These are phyloP conservation scores for Penaeus vannamei DNA, from an alignment of 1,140 invertebrate genomes.

Conservation along the genomic window DNA sequence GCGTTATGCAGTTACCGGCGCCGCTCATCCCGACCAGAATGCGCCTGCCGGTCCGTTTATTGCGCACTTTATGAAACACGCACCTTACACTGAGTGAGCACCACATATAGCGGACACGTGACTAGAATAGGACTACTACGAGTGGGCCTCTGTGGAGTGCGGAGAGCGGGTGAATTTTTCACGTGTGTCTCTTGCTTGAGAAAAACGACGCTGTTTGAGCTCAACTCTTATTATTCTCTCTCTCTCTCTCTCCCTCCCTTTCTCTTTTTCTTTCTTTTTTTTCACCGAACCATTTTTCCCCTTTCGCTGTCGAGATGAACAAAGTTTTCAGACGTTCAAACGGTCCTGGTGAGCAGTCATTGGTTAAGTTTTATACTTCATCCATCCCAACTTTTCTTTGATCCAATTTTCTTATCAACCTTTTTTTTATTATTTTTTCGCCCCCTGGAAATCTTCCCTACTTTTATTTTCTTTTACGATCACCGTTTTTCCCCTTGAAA, in stretches of 20 bases:
- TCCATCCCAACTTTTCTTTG: constrained; percentile 45
- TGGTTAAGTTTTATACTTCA: constrained; percentile 41
- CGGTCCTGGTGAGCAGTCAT: constrained; percentile 30
- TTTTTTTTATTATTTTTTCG: constrained; percentile 7
- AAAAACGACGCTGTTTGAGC: constrained; percentile 25
- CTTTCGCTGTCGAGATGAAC: constrained; percentile 45
- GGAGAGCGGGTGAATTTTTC: constrained; percentile 13
- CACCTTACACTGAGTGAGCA: constrained; percentile 43
- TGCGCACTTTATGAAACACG: constrained; percentile 62
- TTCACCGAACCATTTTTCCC: not conserved
- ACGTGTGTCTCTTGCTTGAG: constrained; percentile 39
- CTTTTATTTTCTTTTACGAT: too few species aligned
- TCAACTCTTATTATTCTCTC: not conserved
- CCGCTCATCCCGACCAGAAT: constrained; percentile 29
- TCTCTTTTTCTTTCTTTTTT: not conserved
- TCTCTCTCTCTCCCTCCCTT: constrained; percentile 36
- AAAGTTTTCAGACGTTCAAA: constrained; percentile 54
- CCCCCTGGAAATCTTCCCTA: too few species aligned
- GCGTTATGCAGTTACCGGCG: too few species aligned
- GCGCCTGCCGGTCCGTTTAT: constrained; percentile 50
- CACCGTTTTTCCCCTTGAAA: too few species aligned
- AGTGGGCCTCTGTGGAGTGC: too few species aligned
- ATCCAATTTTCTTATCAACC: constrained; percentile 30
- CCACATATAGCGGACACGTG: constrained; percentile 53
- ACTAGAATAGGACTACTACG: constrained; percentile 38